Base-by-base conservation (phyloP, 2,888 invertebrate species). In the Calameuta filiformis region DNA sequence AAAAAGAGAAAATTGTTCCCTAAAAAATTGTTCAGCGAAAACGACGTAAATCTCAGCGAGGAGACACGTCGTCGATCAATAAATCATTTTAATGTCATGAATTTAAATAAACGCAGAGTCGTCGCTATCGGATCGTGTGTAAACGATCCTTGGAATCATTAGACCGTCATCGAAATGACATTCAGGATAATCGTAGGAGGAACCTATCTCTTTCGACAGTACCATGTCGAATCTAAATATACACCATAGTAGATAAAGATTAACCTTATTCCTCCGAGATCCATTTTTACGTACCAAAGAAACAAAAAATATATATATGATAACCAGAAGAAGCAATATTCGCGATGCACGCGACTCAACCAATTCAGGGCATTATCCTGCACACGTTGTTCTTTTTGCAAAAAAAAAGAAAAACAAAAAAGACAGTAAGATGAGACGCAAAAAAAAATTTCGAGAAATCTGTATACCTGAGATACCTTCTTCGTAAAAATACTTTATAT, bases 401-500 rank as follows among this genome's bases (percentile, higher is more conserved):
- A 33, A 3, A 33, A 33, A 33, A 33, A 33, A n/a, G 1, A 40
- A 23, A 56, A 40, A 15, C 23, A 40, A 40, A 2, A 6, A 15
- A 23, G 23, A 23, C 31, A 31, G 31, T 31, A 23, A 56, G 9
- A 9, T 9, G 56, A 56, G 56, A 56, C 23, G 6, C 23, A 23
- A 23, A 12, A 35, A 35, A 35, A 15, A 56, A 23, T 23, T 56
- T 56, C 23, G 56, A 56, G 23, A 56, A 56, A 9, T 56, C 9
- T 23, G 23, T 9, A 23, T 56, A 23, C 56, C 56, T 56, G 74
- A 74, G 30, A 74, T 37, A 37, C 34, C 12, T 30, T 35, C 74
- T 78, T 81, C 80, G 82, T 77, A 85, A 85, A 87, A 87, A 84
- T 88, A 87, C 83, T 81, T 76, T 81, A 76, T 83, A 76, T 73